Percentiles rank a stretch among this genome's conserved stretches.
Evolutionary conservation across 2,113 vertebrate genomes (phyloP).

Genomic region (Caranx ignobilis): DNA sequence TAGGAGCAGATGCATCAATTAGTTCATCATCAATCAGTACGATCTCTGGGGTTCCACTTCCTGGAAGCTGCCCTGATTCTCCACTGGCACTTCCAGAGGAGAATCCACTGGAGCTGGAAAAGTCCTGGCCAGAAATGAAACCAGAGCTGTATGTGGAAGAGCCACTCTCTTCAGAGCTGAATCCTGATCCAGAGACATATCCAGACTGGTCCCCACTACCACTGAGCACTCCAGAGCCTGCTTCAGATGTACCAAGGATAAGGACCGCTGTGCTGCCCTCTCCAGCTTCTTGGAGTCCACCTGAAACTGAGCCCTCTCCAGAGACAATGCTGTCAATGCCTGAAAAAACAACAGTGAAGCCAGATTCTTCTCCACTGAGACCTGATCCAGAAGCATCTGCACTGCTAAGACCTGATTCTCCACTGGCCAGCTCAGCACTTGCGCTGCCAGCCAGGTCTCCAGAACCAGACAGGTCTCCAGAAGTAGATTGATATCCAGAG

Average conservation of each 20-base stretch:
- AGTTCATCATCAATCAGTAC: conserved; percentile 82
- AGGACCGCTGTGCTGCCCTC: conserved; percentile 67
- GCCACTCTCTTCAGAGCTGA: conserved; percentile 55
- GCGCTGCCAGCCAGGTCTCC: conserved; percentile 56
- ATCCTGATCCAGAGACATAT: conserved; percentile 66
- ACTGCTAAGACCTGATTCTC: conserved; percentile 46
- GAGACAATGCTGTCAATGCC: conserved; percentile 50
- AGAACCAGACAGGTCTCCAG: conserved; percentile 41
- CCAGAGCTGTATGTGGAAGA: conserved; percentile 68
- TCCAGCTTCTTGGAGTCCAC: conserved; percentile 67
- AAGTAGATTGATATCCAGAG: conserved; percentile 24
- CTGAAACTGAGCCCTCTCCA: conserved; percentile 60
- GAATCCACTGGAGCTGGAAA: conserved; percentile 77
- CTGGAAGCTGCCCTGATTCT: conserved; percentile 72
- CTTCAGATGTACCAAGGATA: conserved; percentile 48
- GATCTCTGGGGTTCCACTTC: conserved; percentile 78
- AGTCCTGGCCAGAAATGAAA: conserved; percentile 53
- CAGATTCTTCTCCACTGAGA: conserved; percentile 65
- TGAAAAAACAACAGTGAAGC: conserved; percentile 69
- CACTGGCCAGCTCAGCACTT: conserved; percentile 74
- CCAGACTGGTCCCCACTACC: conserved; percentile 56
- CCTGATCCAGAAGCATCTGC: conserved; percentile 72
- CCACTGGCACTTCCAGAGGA: conserved; percentile 76
- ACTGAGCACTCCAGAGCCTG: conserved; percentile 60
- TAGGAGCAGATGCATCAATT: conserved; percentile 76